Percentiles rank a stretch among this genome's conserved stretches.
phyloP scores from a whole-genome alignment of 2,113 vertebrate species.

The Dinomys branickii region DNA sequence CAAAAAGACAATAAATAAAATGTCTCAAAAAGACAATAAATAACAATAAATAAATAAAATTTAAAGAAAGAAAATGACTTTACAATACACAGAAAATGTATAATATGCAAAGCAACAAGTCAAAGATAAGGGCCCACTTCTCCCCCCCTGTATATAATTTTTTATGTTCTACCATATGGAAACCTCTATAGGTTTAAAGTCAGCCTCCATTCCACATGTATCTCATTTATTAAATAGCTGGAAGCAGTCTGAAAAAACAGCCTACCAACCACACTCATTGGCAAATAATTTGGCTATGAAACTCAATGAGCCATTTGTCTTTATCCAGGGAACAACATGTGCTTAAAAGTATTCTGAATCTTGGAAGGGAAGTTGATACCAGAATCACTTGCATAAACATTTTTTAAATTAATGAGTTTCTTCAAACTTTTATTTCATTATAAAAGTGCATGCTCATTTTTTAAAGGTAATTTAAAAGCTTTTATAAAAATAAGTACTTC shows the following conservation, averaged over 20 bases:
- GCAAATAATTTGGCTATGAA: slow-evolving; percentile 40
- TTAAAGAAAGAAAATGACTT: neutral
- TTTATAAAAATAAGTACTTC: neutral
- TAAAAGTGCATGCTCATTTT: neutral
- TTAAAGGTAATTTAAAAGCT: neutral
- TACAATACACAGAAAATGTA: neutral
- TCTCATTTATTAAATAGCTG: neutral
- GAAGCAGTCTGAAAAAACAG: slow-evolving; percentile 45
- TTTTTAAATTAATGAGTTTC: slow-evolving; percentile 39
- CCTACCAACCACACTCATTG: neutral
- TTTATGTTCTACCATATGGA: neutral
- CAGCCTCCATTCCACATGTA: neutral
- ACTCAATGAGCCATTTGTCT: slow-evolving; percentile 17
- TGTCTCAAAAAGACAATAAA: too few species aligned
- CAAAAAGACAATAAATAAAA: too few species aligned
- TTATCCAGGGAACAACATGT: neutral
- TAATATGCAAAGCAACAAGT: neutral
- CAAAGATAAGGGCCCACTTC: neutral
- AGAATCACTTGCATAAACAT: slow-evolving; percentile 6
- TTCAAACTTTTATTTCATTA: slow-evolving; percentile 22
- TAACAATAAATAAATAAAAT: too few species aligned
- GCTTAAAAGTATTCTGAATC: slow-evolving; percentile 39
- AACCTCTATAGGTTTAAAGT: neutral
- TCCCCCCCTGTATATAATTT: neutral
- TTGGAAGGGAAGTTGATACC: slow-evolving; percentile 32